Evolutionary conservation across 2,888 invertebrate genomes (phyloP), one percentile per base, ranked within the genome.

Genomic region (Pasiphila rectangulata): DNA sequence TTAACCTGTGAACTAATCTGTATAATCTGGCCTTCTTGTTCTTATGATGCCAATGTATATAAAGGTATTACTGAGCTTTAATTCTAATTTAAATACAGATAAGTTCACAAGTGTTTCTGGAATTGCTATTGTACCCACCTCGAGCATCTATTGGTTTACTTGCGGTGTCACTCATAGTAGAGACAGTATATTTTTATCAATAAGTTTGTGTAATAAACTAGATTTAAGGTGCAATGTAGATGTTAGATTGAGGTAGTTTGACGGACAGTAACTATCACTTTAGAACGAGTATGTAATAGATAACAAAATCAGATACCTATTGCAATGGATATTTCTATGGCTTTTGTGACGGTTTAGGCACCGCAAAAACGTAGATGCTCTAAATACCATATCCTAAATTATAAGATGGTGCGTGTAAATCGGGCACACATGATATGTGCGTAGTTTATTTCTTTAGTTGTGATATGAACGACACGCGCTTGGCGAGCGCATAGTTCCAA

Each of bases 381-480:
- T 65, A 46, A 67, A 69, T 75, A 83, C 76, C 83, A 84, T 82
- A 83, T 84, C 83, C 68, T 83, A 77, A 72, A 70, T 73, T 68
- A 62, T 84, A 83, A 82, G 83, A 73, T 69, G 75, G 71, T 72
- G 72, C 65, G 63, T 66, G 61, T 53, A 65, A 67, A 71, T 77
- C 69, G 65, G 67, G 73, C 74, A 74, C 69, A 75, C 65, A 65
- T 65, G 62, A 67, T 65, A 73, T 70, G 64, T 72, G 71, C 63
- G 69, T 80, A 79, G 74, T 75, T 80, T 72, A 74, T 75, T 74
- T 80, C 69, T 68, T 82, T 85, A 84, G 83, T 86, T 83, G 85
- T 86, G 84, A 83, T 84, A 84, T 70, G 69, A 66, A 72, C 57
- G 60, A 69, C 64, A 67, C 54, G 64, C 68, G 74, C 59, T 67